Conservation (phyloP, 2,113 vertebrate genomes). For the Etia nguti region DNA sequence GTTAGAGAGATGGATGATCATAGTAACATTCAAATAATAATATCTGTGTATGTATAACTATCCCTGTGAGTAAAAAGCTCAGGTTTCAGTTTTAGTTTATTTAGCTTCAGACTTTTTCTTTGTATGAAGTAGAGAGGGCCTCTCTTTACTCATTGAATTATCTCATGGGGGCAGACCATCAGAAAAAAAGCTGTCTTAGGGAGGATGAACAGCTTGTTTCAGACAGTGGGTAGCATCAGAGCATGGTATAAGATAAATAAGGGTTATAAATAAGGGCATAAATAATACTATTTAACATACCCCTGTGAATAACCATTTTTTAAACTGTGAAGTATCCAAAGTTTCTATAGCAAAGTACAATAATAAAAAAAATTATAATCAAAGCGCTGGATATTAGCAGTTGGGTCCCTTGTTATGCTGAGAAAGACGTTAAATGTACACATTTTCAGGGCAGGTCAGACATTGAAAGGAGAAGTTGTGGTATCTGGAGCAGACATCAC, state of each 20-base stretch:
- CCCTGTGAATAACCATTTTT: not conserved
- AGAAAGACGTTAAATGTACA: not conserved
- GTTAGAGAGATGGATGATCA: not conserved
- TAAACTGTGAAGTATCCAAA: not conserved
- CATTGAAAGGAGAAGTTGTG: not conserved
- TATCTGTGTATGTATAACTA: not conserved
- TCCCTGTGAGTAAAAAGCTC: not conserved
- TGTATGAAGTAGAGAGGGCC: not conserved
- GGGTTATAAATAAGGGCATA: not conserved
- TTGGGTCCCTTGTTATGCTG: not conserved
- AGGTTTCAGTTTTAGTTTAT: not conserved
- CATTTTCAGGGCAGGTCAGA: not conserved
- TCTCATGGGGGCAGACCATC: not conserved
- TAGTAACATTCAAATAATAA: not conserved
- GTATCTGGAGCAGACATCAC: not conserved
- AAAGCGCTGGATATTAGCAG: not conserved
- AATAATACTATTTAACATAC: not conserved
- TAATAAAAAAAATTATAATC: not conserved
- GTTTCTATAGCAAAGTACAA: not conserved
- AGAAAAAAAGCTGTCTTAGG: not conserved
- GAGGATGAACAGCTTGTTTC: not conserved
- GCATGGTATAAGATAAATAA: not conserved
- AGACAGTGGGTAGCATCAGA: not conserved
- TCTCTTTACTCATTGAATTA: not conserved
- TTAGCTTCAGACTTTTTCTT: not conserved